Evolutionary conservation across 2,113 vertebrate species (phyloP), one percentile per base, ranked within the genome.

Genomic region (Mustela nigripes): DNA sequence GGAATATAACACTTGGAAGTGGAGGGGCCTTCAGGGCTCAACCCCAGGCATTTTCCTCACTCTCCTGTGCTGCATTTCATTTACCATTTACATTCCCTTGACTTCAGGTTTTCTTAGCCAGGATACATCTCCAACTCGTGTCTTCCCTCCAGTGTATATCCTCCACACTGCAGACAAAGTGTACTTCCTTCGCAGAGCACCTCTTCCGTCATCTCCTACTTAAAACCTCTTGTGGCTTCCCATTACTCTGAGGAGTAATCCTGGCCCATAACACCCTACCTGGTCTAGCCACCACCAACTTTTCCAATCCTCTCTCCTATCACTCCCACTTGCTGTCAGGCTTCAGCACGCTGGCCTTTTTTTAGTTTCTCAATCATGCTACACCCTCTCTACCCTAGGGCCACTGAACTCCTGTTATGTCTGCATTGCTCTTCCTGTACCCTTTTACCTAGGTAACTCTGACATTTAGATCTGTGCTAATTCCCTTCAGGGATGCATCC

Each of bases 381-480:
- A n/a, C 0, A 11, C 5, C n/a, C 6, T 91, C 9, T 94, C 19
- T 19, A 42, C 11, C 39, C 31, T 10, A 78, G 76, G 39, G n/a
- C 48, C 50, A 45, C 89, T 78, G 69, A 33, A 5, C n/a, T 76
- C 45, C 28, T 71, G 21, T 74, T 86, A 4, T 36, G 1, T 31
- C 16, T 91, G n/a, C 58, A 82, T 76, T 65, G 65, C 48, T 62
- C 50, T 82, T 89, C 39, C 62, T 85, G 19, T 7, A 28, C 60
- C 18, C 5, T 28, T 22, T 65, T 31, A 28, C 50, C 12, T 31
- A 81, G 10, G 58, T 73, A 65, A 19, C 18, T 26, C 63, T 60
- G 36, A 85, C 10, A 73, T 86, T 94, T 81, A 91, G 53, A 53
- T 91, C 84, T 95, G 33, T 9, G 28, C 67, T 94, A 53, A 58